Conservation (phyloP, 2,797 vertebrate genomes). For the Poecilia wingei region DNA sequence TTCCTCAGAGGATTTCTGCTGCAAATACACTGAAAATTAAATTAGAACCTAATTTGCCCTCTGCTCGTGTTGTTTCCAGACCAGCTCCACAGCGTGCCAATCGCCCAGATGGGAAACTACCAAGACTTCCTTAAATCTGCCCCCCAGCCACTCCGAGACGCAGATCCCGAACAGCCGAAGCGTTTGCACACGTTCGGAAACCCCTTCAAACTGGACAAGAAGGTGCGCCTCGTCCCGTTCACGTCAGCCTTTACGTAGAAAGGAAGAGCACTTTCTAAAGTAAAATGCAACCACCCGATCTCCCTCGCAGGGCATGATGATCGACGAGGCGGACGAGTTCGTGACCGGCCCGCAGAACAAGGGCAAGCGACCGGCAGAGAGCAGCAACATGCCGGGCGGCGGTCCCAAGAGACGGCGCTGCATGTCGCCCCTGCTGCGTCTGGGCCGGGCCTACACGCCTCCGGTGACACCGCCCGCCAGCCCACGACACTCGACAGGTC, state of each 20-base stretch:
- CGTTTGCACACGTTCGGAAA: slow-evolving; percentile 97
- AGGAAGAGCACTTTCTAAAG: too few species aligned
- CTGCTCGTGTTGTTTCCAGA: slow-evolving; percentile 75
- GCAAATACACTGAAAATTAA: not conserved
- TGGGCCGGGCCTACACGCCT: slow-evolving; percentile 85
- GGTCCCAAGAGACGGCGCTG: slow-evolving; percentile 91
- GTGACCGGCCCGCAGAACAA: slow-evolving; percentile 90
- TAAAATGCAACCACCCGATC: not conserved
- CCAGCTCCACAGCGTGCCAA: slow-evolving; percentile 94
- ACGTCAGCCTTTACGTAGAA: not conserved
- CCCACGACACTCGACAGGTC: slow-evolving; percentile 72
- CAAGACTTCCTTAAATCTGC: slow-evolving; percentile 97
- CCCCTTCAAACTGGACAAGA: slow-evolving; percentile 99
- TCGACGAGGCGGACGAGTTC: slow-evolving; percentile 98
- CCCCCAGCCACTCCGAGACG: slow-evolving; percentile 92
- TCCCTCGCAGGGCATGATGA: slow-evolving; percentile 93
- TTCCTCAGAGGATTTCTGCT: not conserved
- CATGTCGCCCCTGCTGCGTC: slow-evolving; percentile 91
- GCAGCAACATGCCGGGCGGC: slow-evolving; percentile 83
- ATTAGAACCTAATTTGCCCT: not conserved
- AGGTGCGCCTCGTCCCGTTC: slow-evolving; percentile 75
- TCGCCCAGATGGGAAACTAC: slow-evolving; percentile 99
- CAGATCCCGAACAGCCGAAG: slow-evolving; percentile 97
- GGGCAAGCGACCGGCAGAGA: slow-evolving; percentile 90
- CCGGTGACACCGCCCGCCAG: slow-evolving; percentile 75